A percentile compares a stretch with the other conserved stretches of the same genome.
Conservation (phyloP, 1,140 invertebrate species). For the Papilio aristodemus region DNA sequence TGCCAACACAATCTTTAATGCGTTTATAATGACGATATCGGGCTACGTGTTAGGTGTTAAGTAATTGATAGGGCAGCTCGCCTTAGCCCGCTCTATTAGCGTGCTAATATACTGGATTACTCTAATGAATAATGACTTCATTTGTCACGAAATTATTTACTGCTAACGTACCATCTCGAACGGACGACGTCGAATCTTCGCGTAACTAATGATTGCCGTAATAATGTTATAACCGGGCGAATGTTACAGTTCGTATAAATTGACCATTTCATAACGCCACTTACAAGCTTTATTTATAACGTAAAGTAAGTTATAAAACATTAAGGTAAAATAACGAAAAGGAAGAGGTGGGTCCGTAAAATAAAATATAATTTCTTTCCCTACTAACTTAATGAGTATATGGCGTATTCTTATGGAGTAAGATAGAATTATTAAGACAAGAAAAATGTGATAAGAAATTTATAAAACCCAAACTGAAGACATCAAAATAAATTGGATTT, state of each 20-base stretch:
- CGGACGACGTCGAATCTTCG: slow-evolving; percentile 30
- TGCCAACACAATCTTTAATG: slow-evolving; percentile 74
- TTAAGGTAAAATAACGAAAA: not conserved
- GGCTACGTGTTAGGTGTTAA: slow-evolving; percentile 60
- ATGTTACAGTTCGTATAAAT: slow-evolving; percentile 15
- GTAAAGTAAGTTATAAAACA: not conserved
- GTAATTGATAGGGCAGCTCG: slow-evolving; percentile 72
- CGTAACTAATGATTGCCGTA: slow-evolving; percentile 27
- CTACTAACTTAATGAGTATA: too few species aligned
- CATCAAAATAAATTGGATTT: too few species aligned
- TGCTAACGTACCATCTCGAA: slow-evolving; percentile 19
- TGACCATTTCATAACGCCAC: slow-evolving; percentile 29
- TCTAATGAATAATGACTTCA: slow-evolving; percentile 49
- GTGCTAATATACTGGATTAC: slow-evolving; percentile 57
- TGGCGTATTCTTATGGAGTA: too few species aligned
- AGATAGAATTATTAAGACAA: too few species aligned
- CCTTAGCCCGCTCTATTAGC: slow-evolving; percentile 60
- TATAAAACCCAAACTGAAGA: too few species aligned
- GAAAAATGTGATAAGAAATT: too few species aligned
- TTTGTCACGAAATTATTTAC: slow-evolving; percentile 40
- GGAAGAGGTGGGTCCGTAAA: not conserved
- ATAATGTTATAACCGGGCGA: slow-evolving; percentile 19
- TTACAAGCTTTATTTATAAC: not conserved
- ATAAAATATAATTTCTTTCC: not conserved
- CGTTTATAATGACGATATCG: slow-evolving; percentile 72